phyloP scores from a whole-genome alignment of 1,140 invertebrate genomes.

The Oncopeltus fasciatus region DNA sequence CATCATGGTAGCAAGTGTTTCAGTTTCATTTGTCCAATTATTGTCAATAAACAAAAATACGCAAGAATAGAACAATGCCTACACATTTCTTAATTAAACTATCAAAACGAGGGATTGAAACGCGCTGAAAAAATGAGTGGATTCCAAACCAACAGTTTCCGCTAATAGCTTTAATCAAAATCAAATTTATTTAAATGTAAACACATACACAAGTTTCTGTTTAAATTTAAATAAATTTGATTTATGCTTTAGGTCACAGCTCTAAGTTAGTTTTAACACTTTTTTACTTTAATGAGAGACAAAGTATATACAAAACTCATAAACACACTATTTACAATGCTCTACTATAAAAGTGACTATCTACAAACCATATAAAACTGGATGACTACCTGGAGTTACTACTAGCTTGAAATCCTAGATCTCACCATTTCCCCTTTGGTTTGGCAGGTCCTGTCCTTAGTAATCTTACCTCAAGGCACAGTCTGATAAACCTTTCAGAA shows the following conservation, averaged over 20 bases:
- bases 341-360: neutral
- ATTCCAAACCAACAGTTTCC: no score
- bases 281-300: neutral
- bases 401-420: neutral
- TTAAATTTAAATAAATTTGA: no score
- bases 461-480: neutral
- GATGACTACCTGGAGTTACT: neutral
- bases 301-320: neutral
- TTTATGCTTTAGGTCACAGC: neutral
- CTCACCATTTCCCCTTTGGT: neutral
- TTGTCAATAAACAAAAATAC: no score
- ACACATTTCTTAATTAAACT: no score
- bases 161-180: no score
- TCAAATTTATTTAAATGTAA: no score
- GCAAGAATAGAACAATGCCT: no score
- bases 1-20: no score
- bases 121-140: no score
- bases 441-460: neutral
- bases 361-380: conserved; percentile 8
- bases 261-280: conserved; percentile 1
- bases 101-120: no score
- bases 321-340: conserved; percentile 3
- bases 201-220: no score
- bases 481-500: neutral
- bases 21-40: no score